These are phyloP conservation scores for Thermophis baileyi DNA, from an alignment of 2,113 vertebrate species.

Conservation along the genomic window DNA sequence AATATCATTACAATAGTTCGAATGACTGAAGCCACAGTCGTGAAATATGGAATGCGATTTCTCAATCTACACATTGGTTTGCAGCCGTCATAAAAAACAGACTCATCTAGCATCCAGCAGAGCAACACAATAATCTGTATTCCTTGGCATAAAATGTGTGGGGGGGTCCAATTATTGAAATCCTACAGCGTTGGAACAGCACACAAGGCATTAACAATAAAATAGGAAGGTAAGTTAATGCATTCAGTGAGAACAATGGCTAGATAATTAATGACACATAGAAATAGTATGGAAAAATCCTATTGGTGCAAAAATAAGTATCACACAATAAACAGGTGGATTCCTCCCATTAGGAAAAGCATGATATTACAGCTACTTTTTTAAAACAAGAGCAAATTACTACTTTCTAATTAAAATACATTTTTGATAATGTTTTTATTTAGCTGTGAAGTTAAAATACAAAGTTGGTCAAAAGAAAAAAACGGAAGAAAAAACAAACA, in stretches of 20 bases:
- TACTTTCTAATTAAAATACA: conserved; percentile 5
- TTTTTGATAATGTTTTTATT: neutral
- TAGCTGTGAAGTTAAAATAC: neutral
- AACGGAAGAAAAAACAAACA: neutral
- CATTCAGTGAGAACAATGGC: conserved; percentile 25
- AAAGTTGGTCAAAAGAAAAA: neutral
- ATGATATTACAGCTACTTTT: conserved; percentile 3
- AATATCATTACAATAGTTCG: conserved; percentile 40
- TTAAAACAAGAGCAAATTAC: neutral
- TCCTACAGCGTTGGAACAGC: conserved; percentile 13
- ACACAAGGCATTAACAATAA: conserved; percentile 38
- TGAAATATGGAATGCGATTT: conserved; percentile 52
- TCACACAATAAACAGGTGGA: conserved; percentile 1
- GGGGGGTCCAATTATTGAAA: conserved; percentile 19
- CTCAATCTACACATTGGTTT: conserved; percentile 37
- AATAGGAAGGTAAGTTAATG: conserved; percentile 11
- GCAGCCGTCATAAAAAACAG: conserved; percentile 47
- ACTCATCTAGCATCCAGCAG: conserved; percentile 48
- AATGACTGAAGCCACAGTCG: conserved; percentile 40
- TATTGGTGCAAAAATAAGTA: conserved; percentile 7
- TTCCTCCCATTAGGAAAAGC: conserved; percentile 4
- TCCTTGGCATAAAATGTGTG: conserved; percentile 25
- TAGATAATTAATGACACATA: conserved; percentile 34
- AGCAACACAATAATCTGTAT: conserved; percentile 53
- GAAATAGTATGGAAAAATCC: conserved; percentile 12